Evolutionary conservation across 2,113 vertebrate species (phyloP).

Genomic region (Oryzias woworae): DNA sequence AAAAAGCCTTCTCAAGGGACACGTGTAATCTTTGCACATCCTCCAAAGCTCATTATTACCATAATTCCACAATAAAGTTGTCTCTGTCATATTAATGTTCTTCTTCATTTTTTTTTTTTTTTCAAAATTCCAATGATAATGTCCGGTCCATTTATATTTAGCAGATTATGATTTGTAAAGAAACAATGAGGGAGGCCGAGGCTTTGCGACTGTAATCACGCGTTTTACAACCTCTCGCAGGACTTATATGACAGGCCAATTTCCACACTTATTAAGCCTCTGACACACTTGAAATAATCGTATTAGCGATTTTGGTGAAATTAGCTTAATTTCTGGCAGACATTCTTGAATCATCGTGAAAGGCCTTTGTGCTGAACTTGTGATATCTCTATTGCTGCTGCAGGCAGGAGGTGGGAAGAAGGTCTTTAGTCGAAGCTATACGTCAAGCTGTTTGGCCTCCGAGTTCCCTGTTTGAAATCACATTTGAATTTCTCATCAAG

Average conservation of each 20-base stretch:
- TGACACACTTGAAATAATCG: slow-evolving; percentile 85
- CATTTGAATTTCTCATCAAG: slow-evolving; percentile 40
- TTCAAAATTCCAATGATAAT: slow-evolving; percentile 75
- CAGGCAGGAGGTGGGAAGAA: slow-evolving; percentile 57
- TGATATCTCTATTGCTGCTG: slow-evolving; percentile 72
- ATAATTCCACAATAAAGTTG: slow-evolving; percentile 80
- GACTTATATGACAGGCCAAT: slow-evolving; percentile 83
- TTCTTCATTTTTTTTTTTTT: slow-evolving; percentile 56
- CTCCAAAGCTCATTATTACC: slow-evolving; percentile 78
- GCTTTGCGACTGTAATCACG: slow-evolving; percentile 76
- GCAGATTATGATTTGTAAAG: slow-evolving; percentile 81
- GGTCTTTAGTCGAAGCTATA: slow-evolving; percentile 30
- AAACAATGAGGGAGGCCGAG: slow-evolving; percentile 78
- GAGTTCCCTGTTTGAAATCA: slow-evolving; percentile 16
- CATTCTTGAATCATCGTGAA: slow-evolving; percentile 57
- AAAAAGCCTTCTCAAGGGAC: slow-evolving; percentile 71
- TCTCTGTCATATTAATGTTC: slow-evolving; percentile 78
- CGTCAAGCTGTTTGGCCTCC: slow-evolving; percentile 48
- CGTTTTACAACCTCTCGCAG: slow-evolving; percentile 79
- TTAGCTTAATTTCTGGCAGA: slow-evolving; percentile 76
- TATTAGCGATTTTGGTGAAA: slow-evolving; percentile 80
- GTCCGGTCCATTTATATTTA: slow-evolving; percentile 74
- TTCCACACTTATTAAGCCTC: slow-evolving; percentile 86
- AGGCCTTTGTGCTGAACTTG: slow-evolving; percentile 57
- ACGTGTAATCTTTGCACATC: slow-evolving; percentile 76